Conservation (phyloP, 2,888 invertebrate species). For the Pharmacophagus antenor region DNA sequence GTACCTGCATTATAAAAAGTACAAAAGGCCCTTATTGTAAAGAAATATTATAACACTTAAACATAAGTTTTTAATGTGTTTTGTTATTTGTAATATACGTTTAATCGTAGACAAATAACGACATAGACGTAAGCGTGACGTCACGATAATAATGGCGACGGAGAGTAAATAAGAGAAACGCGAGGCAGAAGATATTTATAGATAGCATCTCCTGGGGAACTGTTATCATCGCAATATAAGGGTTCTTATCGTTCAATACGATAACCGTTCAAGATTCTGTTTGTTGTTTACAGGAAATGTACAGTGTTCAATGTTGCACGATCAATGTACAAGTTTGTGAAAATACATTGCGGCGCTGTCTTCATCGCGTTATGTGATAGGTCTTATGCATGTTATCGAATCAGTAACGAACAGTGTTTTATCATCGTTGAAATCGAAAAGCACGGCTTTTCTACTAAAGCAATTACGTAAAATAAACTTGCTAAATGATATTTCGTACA, state of each 20-base stretch:
- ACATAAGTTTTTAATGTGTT: neutral
- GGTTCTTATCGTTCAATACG: conserved; percentile 17
- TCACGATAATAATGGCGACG: conserved; percentile 27
- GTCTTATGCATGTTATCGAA: too few relatives aligned
- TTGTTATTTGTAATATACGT: neutral
- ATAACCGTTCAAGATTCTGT: conserved; percentile 9
- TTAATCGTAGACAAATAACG: conserved; percentile 22
- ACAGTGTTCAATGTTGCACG: conserved; percentile 5
- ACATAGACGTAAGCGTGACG: conserved; percentile 22
- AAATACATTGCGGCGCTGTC: neutral
- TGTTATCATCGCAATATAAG: conserved; percentile 23
- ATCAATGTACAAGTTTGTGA: neutral
- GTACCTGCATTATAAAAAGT: too few relatives aligned
- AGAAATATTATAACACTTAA: neutral
- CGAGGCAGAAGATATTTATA: conserved; percentile 14
- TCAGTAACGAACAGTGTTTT: too few relatives aligned
- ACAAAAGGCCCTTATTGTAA: too few relatives aligned
- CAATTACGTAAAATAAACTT: too few relatives aligned
- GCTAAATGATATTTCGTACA: too few relatives aligned
- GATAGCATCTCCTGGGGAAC: conserved; percentile 17
- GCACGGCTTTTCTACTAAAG: too few relatives aligned
- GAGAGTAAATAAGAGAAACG: conserved; percentile 22
- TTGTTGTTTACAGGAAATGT: conserved; percentile 22
- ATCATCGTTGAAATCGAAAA: too few relatives aligned
- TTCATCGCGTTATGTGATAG: neutral